Evolutionary conservation across 2,888 invertebrate species (phyloP), one percentile per base, ranked within the genome.

Genomic region (Chirona hameri): DNA sequence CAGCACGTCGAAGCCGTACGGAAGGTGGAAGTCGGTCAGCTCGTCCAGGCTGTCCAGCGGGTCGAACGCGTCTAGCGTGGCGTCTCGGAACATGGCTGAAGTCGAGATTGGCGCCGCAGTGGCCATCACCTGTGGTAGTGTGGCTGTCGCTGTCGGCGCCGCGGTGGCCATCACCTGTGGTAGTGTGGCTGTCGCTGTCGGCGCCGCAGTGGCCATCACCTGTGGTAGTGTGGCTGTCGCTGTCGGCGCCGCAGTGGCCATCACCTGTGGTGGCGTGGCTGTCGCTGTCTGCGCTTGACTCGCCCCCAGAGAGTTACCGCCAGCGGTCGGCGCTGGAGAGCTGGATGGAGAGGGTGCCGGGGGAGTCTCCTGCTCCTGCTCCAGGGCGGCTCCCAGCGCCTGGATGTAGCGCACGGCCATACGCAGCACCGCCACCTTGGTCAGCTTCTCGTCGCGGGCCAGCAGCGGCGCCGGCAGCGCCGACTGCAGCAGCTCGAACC

Each of bases 381-480:
- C 86, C 84, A 94, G 88, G 0, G 93, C 91, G 0, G 92, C 90
- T n/a, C 92, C 92, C 82, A 96, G 89, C 24, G 94, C 92, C 21
- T 92, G 89, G 85, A 96, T 96, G 87, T 96, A 96, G 87, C 93
- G 92, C 93, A 96, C 94, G 39, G 96, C 96, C 84, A 96, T 89
- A 55, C 95, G 90, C 81, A 96, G 89, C 0, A 96, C 96, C 9
- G 96, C 95, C 86, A 96, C 96, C 89, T 96, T 96, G 81, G 96
- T 96, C 85, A 95, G 89, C 88, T 95, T 95, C 87, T 95, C 94
- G 83, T 86, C 86, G 81, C 86, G 86, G 31, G 85, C 85, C 79
- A 85, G 86, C 81, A 84, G 87, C 80, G 83, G 86, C 79, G 86
- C 86, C 0, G 96, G 96, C 24, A 97, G 93, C 48, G 93, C 94